Base-by-base conservation (phyloP, 2,888 invertebrate species). In the Cheilosia scutellata region DNA sequence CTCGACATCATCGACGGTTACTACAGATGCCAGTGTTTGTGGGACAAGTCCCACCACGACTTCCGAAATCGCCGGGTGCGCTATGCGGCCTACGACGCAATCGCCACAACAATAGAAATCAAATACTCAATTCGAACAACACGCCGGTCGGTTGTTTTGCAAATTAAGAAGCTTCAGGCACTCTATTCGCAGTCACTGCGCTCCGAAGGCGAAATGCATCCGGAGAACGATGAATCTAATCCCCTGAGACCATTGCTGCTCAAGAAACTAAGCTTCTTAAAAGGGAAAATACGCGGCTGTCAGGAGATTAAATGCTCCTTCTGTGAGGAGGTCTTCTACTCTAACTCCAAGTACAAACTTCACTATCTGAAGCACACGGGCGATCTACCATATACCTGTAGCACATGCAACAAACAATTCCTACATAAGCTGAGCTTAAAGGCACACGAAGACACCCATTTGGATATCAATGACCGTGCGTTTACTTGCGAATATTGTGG, bases 401-500 rank as follows among this genome's bases (percentile, higher is more conserved):
- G 53, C 9, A 60, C 40, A 7, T 87, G 87, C 62, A 53, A 53
- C 9, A 87, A 87, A 31, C 70, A 70, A 16, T 87, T 87, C 37
- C 74, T 77, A 2, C 78, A 82, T 9, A 66, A 62, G 5, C 72
- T 75, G 0, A 87, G 82, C 47, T 49, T 87, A 25, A 68, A 82
- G 31, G 82, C 87, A 2, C 87, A 87, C 42, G 66, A 78, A 25
- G 74, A 65, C 49, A 74, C 87, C 16, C 87, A 87, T 51, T 55
- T 74, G 29, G 82, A 74, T 63, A 31, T 75, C 3, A 62, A 68
- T 6, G 82, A 87, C 40, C 70, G 87, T 1, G 60, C 77, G 6
- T 87, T 66, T 42, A 78, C 82, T 9, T 87, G 87, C 33, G 82
- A 87, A 20, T 87, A 62, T 71, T 87, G 87, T 16, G 87, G 87